A percentile compares a stretch with the other conserved stretches of the same genome.
These are phyloP conservation scores for Brachyhypopomus occidentalis DNA, from an alignment of 2,113 vertebrate genomes.

Conservation along the genomic window DNA sequence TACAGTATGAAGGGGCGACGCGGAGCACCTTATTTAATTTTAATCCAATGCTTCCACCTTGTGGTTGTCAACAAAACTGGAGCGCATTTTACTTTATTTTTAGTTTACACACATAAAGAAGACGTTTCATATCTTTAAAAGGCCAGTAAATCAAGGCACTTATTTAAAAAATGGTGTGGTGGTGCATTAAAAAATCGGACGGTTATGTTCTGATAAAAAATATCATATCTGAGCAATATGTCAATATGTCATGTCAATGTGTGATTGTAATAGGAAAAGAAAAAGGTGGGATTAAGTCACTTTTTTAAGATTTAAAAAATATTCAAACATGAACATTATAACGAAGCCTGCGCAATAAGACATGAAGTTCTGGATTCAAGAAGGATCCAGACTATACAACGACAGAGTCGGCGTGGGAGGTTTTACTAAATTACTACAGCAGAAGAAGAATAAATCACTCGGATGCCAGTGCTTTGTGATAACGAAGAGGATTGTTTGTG, in stretches of 20 bases:
- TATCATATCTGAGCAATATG: constrained; percentile 19
- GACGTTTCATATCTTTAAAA: constrained; percentile 1
- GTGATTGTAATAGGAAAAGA: constrained; percentile 20
- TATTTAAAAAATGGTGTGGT: neutral
- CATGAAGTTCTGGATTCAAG: neutral
- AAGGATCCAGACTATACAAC: neutral
- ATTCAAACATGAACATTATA: neutral
- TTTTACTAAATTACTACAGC: neutral
- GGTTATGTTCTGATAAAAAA: neutral
- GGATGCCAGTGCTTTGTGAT: neutral
- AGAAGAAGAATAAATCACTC: neutral
- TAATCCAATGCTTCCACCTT: constrained; percentile 62
- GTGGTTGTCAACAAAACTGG: constrained; percentile 63
- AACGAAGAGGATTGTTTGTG: neutral
- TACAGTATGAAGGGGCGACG: constrained; percentile 28
- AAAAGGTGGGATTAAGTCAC: neutral
- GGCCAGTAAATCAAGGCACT: constrained; percentile 23
- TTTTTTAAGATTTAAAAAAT: constrained; percentile 7
- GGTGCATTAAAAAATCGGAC: neutral
- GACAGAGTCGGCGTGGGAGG: neutral
- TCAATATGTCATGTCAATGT: constrained; percentile 33
- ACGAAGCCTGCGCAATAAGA: neutral
- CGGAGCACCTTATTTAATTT: constrained; percentile 59
- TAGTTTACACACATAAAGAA: neutral
- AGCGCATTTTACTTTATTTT: constrained; percentile 55